Evolutionary conservation across 2,113 vertebrate genomes (phyloP).

Genomic region (Sialia sialis): DNA sequence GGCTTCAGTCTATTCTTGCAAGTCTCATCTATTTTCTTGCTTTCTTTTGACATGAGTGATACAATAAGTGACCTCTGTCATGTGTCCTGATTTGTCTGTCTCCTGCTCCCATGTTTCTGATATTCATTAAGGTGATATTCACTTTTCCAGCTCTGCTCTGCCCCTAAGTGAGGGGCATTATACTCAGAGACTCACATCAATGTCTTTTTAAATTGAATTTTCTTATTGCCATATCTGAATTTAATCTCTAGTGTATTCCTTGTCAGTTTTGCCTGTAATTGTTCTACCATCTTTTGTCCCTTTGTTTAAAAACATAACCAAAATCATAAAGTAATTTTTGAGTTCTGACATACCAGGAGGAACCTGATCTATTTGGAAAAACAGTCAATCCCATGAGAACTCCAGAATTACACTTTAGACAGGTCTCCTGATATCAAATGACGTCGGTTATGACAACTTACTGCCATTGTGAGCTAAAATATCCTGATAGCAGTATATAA

Average conservation of each 20-base stretch:
- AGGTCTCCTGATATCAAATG: neutral
- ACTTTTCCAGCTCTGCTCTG: neutral
- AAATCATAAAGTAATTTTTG: neutral
- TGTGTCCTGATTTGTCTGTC: neutral
- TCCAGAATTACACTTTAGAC: neutral
- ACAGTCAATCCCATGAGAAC: neutral
- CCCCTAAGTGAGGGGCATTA: neutral
- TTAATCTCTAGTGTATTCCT: neutral
- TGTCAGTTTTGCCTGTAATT: neutral
- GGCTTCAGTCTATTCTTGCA: neutral
- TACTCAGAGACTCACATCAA: neutral
- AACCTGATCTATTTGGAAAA: neutral
- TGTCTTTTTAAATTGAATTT: neutral
- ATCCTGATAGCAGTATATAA: neutral
- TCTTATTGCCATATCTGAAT: neutral
- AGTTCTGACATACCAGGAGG: neutral
- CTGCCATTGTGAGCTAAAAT: neutral
- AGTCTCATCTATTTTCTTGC: slow-evolving; percentile 48
- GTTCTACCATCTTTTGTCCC: neutral
- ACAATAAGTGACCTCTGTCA: neutral
- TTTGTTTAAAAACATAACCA: neutral
- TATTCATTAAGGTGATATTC: slow-evolving; percentile 15
- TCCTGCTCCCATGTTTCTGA: neutral
- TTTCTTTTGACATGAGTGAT: neutral
- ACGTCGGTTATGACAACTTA: neutral